Percentiles rank a stretch among this genome's conserved stretches.
These are phyloP conservation scores for Rhabdomys dilectus DNA, from an alignment of 2,113 vertebrate species.

Conservation along the genomic window DNA sequence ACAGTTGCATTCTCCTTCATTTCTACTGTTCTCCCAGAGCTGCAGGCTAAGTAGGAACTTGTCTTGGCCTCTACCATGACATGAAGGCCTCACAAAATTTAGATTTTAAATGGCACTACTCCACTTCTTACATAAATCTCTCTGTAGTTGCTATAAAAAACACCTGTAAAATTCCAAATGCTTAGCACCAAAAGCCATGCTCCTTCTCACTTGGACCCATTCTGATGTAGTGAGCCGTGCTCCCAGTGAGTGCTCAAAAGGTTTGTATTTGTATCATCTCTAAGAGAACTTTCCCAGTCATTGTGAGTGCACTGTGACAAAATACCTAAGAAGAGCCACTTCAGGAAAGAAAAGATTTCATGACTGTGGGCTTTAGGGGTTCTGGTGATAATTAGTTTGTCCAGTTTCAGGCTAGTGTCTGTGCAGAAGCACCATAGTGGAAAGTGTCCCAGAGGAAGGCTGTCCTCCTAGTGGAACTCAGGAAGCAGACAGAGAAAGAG, in stretches of 20 bases:
- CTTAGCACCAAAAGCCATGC: neutral
- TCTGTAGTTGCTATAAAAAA: slow-evolving; percentile 4
- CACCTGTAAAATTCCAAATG: slow-evolving; percentile 30
- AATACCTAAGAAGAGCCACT: neutral
- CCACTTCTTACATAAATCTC: neutral
- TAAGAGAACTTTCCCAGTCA: neutral
- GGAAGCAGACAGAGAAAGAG: neutral
- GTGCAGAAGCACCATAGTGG: neutral
- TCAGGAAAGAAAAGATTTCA: no score
- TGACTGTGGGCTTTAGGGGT: neutral
- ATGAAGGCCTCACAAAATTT: neutral
- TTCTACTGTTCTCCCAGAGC: neutral
- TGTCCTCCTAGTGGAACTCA: neutral
- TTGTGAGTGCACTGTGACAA: neutral
- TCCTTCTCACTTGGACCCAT: neutral
- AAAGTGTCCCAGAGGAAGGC: neutral
- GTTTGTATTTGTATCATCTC: neutral
- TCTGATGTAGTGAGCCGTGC: neutral
- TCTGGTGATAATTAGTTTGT: no score
- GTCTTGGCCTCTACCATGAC: neutral
- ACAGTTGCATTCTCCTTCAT: neutral
- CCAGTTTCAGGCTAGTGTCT: neutral
- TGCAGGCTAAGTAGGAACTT: neutral
- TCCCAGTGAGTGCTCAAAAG: neutral
- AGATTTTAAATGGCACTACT: neutral